These are phyloP conservation scores for Chiloscyllium punctatum DNA, from an alignment of 2,797 vertebrate species.

Conservation along the genomic window DNA sequence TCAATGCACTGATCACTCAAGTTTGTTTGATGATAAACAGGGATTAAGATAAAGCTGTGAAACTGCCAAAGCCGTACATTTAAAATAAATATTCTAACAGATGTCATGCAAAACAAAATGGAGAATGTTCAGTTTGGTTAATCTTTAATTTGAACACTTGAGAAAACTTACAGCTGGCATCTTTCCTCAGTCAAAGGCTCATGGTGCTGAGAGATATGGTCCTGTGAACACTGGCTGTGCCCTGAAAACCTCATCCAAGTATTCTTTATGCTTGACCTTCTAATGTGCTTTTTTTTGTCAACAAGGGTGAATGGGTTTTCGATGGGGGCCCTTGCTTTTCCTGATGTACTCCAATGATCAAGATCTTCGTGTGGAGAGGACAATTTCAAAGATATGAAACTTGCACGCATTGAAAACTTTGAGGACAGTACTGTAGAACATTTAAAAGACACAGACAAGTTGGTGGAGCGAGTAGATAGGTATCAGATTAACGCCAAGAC, in stretches of 20 bases:
- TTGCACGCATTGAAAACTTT: no score
- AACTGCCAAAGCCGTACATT: not conserved
- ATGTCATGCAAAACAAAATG: not conserved
- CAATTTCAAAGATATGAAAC: no score
- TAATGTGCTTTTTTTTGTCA: not conserved
- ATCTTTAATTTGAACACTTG: not conserved
- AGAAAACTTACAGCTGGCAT: not conserved
- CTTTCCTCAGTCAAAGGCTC: not conserved
- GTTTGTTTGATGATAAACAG: not conserved
- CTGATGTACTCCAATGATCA: no score
- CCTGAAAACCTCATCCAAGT: not conserved
- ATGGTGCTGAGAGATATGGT: not conserved
- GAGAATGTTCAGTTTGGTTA: not conserved
- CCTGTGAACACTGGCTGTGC: not conserved
- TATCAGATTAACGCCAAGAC: no score
- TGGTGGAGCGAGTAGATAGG: no score
- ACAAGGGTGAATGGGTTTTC: not conserved
- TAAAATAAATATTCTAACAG: not conserved
- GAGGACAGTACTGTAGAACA: no score
- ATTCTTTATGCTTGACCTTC: not conserved
- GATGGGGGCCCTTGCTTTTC: no score
- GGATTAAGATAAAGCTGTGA: not conserved
- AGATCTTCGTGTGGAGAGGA: no score
- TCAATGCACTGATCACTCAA: not conserved
- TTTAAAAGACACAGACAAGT: no score